These are phyloP conservation scores for Theonella swinhoei DNA, from an alignment of 37 sponge, comb jelly and placozoan species.

Conservation along the genomic window DNA sequence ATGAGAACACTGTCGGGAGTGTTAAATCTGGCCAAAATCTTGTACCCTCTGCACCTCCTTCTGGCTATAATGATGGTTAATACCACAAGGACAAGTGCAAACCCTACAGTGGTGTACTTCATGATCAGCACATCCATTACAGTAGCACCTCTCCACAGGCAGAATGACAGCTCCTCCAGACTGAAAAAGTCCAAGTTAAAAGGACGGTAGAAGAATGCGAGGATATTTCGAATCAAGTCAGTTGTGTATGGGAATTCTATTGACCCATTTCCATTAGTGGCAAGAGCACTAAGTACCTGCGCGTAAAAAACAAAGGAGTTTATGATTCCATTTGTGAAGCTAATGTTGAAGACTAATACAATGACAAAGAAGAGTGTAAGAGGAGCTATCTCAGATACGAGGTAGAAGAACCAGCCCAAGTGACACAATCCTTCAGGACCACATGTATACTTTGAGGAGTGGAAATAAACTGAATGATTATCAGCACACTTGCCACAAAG, in stretches of 20 bases:
- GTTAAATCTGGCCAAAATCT: not conserved
- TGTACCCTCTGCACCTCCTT: not conserved
- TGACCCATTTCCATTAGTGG: constrained; percentile 20
- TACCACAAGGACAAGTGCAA: constrained; percentile 30
- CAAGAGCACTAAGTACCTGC: constrained; percentile 16
- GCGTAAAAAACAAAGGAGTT: constrained; percentile 36
- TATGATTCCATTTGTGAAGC: constrained; percentile 38
- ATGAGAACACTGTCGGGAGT: constrained; percentile 1
- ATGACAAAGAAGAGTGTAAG: constrained; percentile 25
- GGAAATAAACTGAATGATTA: constrained; percentile 27
- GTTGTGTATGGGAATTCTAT: not conserved
- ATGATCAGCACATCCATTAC: constrained; percentile 32
- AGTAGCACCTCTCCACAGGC: constrained; percentile 47
- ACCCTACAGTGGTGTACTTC: constrained; percentile 48
- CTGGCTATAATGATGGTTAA: not conserved
- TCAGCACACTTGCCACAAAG: constrained; percentile 30
- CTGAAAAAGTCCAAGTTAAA: constrained; percentile 51
- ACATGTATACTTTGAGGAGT: constrained; percentile 21
- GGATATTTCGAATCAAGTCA: not conserved
- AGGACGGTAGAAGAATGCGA: constrained; percentile 16
- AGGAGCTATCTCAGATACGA: constrained; percentile 43
- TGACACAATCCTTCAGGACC: constrained; percentile 1
- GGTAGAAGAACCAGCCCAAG: constrained; percentile 30
- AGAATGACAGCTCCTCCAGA: constrained; percentile 36
- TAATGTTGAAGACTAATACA: constrained; percentile 24